Evolutionary conservation across 1,140 invertebrate genomes (phyloP).

Genomic region (Drosophila cardini): DNA sequence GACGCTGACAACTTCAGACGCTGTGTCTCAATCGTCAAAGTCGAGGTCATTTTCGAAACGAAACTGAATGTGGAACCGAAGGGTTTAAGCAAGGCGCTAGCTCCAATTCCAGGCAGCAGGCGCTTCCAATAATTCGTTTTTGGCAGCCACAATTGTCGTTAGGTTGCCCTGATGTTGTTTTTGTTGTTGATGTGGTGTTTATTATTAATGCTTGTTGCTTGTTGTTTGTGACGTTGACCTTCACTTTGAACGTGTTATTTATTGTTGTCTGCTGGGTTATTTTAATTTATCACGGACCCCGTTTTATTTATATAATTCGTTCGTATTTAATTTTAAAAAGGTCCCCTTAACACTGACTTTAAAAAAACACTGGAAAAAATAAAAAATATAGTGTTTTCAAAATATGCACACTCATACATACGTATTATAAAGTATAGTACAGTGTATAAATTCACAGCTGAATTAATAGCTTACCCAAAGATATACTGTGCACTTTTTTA

Average conservation of each 20-base stretch:
- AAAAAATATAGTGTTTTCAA: slow-evolving; percentile 12
- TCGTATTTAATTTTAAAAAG: slow-evolving; percentile 58
- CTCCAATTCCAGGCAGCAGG: slow-evolving; percentile 50
- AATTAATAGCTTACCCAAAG: slow-evolving; percentile 18
- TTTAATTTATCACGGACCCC: slow-evolving; percentile 45
- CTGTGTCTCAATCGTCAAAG: slow-evolving; percentile 12
- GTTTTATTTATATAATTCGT: slow-evolving; percentile 50
- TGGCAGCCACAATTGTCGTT: slow-evolving; percentile 69
- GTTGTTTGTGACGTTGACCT: slow-evolving; percentile 54
- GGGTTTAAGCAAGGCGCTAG: slow-evolving; percentile 51
- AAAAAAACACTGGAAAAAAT: slow-evolving; percentile 9
- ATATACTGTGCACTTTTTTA: slow-evolving; percentile 40
- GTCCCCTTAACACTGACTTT: slow-evolving; percentile 40
- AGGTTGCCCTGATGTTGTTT: slow-evolving; percentile 10
- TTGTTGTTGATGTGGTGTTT: slow-evolving; percentile 43
- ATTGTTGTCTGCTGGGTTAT: slow-evolving; percentile 52
- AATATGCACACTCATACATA: background rate
- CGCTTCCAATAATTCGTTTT: slow-evolving; percentile 33
- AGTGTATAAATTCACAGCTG: background rate
- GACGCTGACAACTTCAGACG: slow-evolving; percentile 28
- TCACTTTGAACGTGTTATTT: slow-evolving; percentile 66
- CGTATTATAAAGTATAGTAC: background rate
- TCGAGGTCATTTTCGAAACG: slow-evolving; percentile 30
- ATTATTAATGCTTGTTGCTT: slow-evolving; percentile 64
- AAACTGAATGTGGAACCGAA: slow-evolving; percentile 10